phyloP scores from a whole-genome alignment of 2,888 invertebrate genomes.

The Apamea anceps region DNA sequence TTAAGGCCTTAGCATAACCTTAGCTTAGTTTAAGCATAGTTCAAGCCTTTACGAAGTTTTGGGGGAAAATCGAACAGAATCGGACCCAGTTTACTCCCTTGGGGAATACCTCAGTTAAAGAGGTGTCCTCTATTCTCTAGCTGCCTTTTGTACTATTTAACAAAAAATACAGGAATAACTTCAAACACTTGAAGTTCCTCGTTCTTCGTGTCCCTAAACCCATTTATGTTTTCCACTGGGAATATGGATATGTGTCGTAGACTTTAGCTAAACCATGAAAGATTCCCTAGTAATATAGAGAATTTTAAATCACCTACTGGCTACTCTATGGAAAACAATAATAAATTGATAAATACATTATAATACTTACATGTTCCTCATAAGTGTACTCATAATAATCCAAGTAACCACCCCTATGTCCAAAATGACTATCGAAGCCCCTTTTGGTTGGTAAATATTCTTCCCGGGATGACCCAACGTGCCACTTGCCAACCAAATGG shows the following conservation, averaged over 20 bases:
- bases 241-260: not conserved
- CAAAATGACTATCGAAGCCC: constrained; percentile 96
- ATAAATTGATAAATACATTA: not conserved
- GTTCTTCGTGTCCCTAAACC: not conserved
- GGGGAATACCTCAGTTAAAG: not conserved
- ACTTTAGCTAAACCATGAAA: not conserved
- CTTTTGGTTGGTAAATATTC: constrained; percentile 92
- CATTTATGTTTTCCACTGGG: not conserved
- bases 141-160: not conserved
- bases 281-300: not conserved
- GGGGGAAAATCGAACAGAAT: not conserved
- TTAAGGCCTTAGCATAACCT: not conserved
- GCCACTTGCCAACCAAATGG: constrained; percentile 96
- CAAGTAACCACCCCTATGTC: constrained; percentile 95
- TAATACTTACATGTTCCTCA: constrained; percentile 79
- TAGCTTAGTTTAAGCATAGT: not conserved
- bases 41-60: not conserved
- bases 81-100: constrained; percentile 3
- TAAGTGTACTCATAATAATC: constrained; percentile 93
- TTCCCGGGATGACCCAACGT: constrained; percentile 89
- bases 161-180: not conserved
- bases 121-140: not conserved
- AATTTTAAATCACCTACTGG: too few relatives aligned
- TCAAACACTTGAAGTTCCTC: not conserved
- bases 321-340: not conserved